phyloP scores from a whole-genome alignment of 2,797 vertebrate species.

The Enteromius mattozi region DNA sequence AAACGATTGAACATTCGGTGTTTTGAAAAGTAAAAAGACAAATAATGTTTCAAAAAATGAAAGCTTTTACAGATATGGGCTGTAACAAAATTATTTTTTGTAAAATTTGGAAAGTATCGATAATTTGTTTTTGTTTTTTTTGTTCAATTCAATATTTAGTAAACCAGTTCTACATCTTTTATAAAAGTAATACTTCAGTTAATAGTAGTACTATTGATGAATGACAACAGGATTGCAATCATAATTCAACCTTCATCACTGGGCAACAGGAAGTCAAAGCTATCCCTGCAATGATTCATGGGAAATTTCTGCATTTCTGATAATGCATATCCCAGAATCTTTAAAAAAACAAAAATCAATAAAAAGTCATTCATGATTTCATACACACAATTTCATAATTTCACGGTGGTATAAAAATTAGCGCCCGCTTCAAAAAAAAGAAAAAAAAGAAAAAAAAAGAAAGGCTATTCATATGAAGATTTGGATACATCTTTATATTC shows the following conservation, averaged over 20 bases:
- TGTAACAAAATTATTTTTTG: constrained; percentile 67
- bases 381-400: constrained; percentile 66
- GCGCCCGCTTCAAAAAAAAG: constrained; percentile 45
- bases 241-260: constrained; percentile 44
- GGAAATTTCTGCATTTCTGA: constrained; percentile 2
- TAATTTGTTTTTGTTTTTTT: constrained; percentile 36
- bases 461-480: constrained; percentile 72
- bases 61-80: constrained; percentile 50
- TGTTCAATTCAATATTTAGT: constrained; percentile 65
- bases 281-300: constrained; percentile 5
- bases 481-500: constrained; percentile 84
- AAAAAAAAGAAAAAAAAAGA: constrained; percentile 65
- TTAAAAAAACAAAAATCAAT: constrained; percentile 56
- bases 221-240: constrained; percentile 66
- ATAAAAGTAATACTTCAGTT: constrained; percentile 60
- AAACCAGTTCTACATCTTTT: constrained; percentile 62
- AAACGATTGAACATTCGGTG: constrained; percentile 74
- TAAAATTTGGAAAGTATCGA: constrained; percentile 64
- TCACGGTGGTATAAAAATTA: constrained; percentile 65
- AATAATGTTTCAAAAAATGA: constrained; percentile 56
- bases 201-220: constrained; percentile 65
- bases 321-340: constrained; percentile 63
- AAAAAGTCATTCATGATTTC: constrained; percentile 44
- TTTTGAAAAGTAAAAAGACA: constrained; percentile 60
- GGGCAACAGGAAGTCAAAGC: constrained; percentile 4